phyloP scores from a whole-genome alignment of 2,113 vertebrate genomes.

The Sula dactylatra region DNA sequence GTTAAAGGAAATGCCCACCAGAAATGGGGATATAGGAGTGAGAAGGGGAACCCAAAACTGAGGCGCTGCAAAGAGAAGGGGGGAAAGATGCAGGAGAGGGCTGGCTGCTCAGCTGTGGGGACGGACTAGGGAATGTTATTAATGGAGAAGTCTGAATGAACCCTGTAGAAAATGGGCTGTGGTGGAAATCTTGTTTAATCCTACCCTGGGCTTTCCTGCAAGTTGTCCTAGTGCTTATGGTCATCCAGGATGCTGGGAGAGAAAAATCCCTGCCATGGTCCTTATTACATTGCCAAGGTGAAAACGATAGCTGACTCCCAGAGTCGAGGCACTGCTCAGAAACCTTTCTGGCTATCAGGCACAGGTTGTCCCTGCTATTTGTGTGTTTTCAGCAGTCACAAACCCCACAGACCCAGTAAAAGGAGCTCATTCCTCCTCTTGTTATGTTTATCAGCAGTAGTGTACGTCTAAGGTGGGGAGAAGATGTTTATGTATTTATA shows the following conservation, averaged over 20 bases:
- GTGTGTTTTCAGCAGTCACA: background rate
- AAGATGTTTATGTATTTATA: background rate
- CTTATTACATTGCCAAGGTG: background rate
- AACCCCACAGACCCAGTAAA: background rate
- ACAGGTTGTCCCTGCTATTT: no score
- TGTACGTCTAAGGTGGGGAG: background rate
- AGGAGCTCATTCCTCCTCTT: background rate
- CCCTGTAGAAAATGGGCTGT: background rate
- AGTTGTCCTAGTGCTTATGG: background rate
- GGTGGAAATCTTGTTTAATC: background rate
- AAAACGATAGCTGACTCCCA: accelerated
- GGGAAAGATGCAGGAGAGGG: background rate
- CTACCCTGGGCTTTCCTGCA: background rate
- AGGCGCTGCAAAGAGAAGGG: accelerated
- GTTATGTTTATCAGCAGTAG: background rate
- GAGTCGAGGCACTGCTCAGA: background rate
- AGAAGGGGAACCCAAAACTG: background rate
- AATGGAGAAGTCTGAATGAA: background rate
- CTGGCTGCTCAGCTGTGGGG: background rate
- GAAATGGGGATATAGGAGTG: accelerated
- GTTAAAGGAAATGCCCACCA: background rate
- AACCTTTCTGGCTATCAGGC: background rate
- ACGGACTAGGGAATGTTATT: accelerated
- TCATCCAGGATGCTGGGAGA: background rate
- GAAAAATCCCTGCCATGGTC: accelerated